Evolutionary conservation across 2,113 vertebrate species (phyloP).

Genomic region (Lanius ludovicianus): DNA sequence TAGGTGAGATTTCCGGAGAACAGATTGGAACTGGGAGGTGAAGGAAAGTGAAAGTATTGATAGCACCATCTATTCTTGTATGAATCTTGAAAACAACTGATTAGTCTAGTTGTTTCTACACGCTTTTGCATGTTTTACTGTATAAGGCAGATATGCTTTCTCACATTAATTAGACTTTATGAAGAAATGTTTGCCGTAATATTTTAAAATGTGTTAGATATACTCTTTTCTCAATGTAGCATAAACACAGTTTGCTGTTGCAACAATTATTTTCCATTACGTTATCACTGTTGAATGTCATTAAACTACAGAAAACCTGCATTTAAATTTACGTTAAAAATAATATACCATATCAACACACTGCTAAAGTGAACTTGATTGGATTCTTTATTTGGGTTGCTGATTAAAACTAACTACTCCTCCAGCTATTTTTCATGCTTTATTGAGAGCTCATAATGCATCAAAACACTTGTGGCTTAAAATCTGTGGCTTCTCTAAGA

Average conservation of each 20-base stretch:
- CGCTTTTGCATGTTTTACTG: neutral
- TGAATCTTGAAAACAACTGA: neutral
- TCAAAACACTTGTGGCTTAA: neutral
- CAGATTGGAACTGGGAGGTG: neutral
- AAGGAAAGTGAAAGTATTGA: neutral
- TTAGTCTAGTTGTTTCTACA: neutral
- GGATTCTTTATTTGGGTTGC: neutral
- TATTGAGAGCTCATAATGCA: neutral
- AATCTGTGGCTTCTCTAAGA: neutral
- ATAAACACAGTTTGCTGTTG: neutral
- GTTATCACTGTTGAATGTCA: neutral
- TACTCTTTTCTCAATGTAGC: neutral
- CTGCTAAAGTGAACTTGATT: neutral
- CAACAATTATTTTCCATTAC: neutral
- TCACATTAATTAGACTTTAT: neutral
- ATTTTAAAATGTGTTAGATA: neutral
- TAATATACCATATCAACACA: neutral
- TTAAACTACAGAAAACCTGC: neutral
- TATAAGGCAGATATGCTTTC: neutral
- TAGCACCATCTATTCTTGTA: neutral
- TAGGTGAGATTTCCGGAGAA: neutral
- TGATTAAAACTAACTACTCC: conserved; percentile 1
- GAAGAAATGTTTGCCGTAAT: neutral
- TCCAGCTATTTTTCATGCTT: neutral
- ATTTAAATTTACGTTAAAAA: neutral